Conservation (phyloP, 2,797 vertebrate species). For the Rousettus madagascariensis region DNA sequence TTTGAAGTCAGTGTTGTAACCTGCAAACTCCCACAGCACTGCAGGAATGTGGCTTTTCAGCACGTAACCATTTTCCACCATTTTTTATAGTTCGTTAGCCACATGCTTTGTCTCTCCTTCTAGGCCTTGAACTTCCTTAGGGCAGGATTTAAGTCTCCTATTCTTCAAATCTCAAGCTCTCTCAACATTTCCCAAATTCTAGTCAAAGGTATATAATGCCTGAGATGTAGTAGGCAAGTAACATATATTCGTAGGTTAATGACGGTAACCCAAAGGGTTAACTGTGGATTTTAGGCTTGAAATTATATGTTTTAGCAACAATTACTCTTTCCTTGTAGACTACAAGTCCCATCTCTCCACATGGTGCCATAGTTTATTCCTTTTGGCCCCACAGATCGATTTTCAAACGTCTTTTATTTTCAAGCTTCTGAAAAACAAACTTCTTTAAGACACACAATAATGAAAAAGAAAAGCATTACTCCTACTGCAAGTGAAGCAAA, state of each 20-base stretch:
- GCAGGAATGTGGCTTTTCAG: neutral
- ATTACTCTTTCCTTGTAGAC: neutral
- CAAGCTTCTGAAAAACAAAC: slow-evolving; percentile 54
- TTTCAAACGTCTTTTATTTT: slow-evolving; percentile 53
- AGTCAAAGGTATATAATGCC: neutral
- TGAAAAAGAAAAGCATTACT: slow-evolving; percentile 50
- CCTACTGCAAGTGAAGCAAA: slow-evolving; percentile 67
- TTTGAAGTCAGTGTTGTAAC: neutral
- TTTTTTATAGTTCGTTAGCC: neutral
- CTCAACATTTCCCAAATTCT: neutral
- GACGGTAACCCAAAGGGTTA: slow-evolving; percentile 16
- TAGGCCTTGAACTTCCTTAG: neutral
- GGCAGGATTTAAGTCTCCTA: neutral
- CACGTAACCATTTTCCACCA: neutral
- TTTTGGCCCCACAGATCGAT: slow-evolving; percentile 23
- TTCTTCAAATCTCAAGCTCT: neutral
- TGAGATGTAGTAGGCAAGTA: neutral
- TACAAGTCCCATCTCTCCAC: neutral
- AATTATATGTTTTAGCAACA: slow-evolving; percentile 33
- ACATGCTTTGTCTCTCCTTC: neutral
- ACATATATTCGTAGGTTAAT: neutral
- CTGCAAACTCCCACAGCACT: neutral
- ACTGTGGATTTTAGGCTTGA: neutral
- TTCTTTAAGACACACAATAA: slow-evolving; percentile 31
- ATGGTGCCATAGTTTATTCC: neutral